Evolutionary conservation across 2,113 vertebrate genomes (phyloP).

Genomic region (Urocynchramus pylzowi): DNA sequence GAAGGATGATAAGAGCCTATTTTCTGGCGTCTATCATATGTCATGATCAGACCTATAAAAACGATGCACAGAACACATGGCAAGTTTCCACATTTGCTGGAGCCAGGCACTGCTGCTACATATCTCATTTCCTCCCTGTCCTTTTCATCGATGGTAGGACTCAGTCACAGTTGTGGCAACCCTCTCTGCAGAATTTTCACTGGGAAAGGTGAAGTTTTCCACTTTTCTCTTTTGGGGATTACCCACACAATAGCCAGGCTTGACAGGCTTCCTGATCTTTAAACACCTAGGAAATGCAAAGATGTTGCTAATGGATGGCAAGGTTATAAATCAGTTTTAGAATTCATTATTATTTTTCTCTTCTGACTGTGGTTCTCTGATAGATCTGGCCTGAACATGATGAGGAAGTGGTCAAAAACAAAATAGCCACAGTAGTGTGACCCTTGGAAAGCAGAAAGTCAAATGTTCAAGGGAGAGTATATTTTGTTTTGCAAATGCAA

Average conservation of each 20-base stretch:
- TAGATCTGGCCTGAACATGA: background rate
- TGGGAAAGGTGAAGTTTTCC: background rate
- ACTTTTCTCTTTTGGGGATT: background rate
- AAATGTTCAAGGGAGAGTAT: background rate
- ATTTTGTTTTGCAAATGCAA: background rate
- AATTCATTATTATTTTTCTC: background rate
- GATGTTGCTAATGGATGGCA: background rate
- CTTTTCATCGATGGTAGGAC: background rate
- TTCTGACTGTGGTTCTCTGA: background rate
- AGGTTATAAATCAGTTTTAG: background rate
- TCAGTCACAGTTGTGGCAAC: background rate
- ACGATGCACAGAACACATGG: background rate
- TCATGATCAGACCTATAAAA: conserved; percentile 16
- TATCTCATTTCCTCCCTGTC: background rate
- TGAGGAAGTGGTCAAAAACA: background rate
- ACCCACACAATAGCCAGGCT: background rate
- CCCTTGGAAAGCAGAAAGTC: background rate
- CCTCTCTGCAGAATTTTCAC: background rate
- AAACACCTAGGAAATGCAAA: background rate
- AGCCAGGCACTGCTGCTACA: background rate
- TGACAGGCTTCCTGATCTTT: background rate
- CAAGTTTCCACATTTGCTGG: background rate
- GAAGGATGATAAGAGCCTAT: conserved; percentile 26
- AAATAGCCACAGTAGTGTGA: background rate
- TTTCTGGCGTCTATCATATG: conserved; percentile 20